These are phyloP conservation scores for Rhinolophus sinicus DNA, from an alignment of 2,113 vertebrate genomes.

Conservation along the genomic window DNA sequence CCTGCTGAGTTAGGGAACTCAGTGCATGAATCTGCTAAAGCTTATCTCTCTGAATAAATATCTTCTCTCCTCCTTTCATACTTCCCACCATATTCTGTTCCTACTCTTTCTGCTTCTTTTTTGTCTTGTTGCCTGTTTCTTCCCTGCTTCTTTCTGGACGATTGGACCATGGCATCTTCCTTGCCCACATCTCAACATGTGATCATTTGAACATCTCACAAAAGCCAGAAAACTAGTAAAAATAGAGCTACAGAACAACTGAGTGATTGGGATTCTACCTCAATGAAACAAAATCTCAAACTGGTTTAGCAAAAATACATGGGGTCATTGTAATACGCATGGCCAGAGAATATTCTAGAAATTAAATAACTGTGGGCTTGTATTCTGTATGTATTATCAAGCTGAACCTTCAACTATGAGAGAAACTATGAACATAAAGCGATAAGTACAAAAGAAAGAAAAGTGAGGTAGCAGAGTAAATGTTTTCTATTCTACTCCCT, in stretches of 20 bases:
- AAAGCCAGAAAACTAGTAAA: neutral
- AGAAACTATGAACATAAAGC: constrained; percentile 6
- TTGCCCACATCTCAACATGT: neutral
- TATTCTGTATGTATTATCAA: neutral
- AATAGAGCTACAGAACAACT: neutral
- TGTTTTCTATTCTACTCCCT: neutral
- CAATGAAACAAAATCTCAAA: constrained; percentile 27
- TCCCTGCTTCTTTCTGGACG: neutral
- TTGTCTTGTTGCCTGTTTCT: neutral
- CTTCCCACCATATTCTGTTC: neutral
- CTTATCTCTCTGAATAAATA: constrained; percentile 68
- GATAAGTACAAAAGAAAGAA: constrained; percentile 26
- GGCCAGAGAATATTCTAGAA: constrained; percentile 28
- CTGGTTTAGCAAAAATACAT: neutral
- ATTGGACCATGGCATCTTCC: neutral
- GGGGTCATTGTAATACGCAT: neutral
- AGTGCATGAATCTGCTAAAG: constrained; percentile 57
- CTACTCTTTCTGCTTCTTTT: neutral
- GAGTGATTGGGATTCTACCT: constrained; percentile 20
- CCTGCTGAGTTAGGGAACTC: constrained; percentile 77
- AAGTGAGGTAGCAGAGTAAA: constrained; percentile 15
- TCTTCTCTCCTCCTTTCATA: constrained; percentile 1
- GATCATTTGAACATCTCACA: constrained; percentile 18
- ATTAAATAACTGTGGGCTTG: neutral
- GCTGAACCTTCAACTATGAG: constrained; percentile 29